Percentiles rank a stretch among this genome's conserved stretches.
phyloP scores from a whole-genome alignment of 2,888 invertebrate genomes.

The Rhagonycha lutea region DNA sequence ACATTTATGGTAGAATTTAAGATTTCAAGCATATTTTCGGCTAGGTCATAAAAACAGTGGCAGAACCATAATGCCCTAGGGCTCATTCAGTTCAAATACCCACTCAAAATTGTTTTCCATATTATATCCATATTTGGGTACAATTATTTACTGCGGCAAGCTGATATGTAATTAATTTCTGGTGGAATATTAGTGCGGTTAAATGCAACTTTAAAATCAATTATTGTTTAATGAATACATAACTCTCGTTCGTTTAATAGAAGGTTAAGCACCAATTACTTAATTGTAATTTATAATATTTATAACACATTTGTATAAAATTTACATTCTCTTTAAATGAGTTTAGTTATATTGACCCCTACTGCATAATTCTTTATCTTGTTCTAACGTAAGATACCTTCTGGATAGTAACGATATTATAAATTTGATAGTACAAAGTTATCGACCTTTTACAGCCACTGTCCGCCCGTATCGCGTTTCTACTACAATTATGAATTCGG shows the following conservation, averaged over 20 bases:
- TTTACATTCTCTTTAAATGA: conserved; percentile 1
- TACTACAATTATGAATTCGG: neutral
- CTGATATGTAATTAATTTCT: neutral
- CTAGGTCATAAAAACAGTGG: neutral
- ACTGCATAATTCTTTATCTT: neutral
- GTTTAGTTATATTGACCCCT: conserved; percentile 3
- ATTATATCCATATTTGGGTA: neutral
- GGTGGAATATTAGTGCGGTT: neutral
- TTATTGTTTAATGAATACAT: neutral
- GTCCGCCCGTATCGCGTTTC: neutral
- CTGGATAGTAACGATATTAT: neutral
- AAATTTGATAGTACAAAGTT: neutral
- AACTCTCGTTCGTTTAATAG: neutral
- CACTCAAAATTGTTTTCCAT: neutral
- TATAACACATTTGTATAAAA: neutral
- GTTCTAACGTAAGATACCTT: neutral
- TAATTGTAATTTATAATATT: neutral
- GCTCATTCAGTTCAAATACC: neutral
- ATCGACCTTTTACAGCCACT: neutral
- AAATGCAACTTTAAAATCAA: neutral
- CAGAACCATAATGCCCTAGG: neutral
- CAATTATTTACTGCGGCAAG: neutral
- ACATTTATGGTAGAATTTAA: too few species aligned
- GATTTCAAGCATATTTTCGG: too few species aligned
- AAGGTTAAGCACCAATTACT: neutral